Percentiles rank a stretch among this genome's conserved stretches.
phyloP scores from a whole-genome alignment of 1,140 invertebrate species.

The Brachionus rubens region DNA sequence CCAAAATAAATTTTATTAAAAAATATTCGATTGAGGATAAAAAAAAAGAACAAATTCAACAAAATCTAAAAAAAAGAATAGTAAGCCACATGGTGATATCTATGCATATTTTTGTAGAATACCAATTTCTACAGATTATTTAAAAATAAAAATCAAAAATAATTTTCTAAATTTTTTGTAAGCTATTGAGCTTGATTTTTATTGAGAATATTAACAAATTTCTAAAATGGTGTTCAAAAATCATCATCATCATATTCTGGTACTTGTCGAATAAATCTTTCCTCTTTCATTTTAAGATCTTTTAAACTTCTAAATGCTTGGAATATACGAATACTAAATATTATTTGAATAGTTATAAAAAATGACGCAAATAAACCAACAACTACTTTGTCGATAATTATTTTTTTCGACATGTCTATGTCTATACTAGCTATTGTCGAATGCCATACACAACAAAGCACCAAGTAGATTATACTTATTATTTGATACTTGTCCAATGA shows the following conservation, averaged over 20 bases:
- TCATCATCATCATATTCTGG: constrained; percentile 34
- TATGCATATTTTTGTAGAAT: too few relatives aligned
- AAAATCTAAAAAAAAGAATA: too few relatives aligned
- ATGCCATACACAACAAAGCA: constrained; percentile 20
- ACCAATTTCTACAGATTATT: too few relatives aligned
- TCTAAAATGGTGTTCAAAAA: not conserved
- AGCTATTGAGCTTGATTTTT: not conserved
- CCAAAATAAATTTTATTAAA: too few relatives aligned
- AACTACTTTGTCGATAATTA: constrained; percentile 31
- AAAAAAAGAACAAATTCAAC: too few relatives aligned
- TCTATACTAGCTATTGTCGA: not conserved
- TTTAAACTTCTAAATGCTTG: not conserved
- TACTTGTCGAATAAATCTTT: constrained; percentile 24
- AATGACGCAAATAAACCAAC: not conserved
- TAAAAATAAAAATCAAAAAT: too few relatives aligned
- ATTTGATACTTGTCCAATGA: constrained; percentile 45
- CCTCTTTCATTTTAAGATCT: constrained; percentile 15
- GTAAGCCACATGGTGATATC: too few relatives aligned
- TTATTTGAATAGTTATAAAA: constrained; percentile 33
- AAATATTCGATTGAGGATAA: too few relatives aligned
- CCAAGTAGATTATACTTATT: constrained; percentile 35
- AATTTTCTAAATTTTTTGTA: too few relatives aligned
- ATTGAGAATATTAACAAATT: not conserved
- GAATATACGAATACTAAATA: constrained; percentile 31
- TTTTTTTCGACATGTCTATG: constrained; percentile 14